Conservation (phyloP, 92 coral and sea anemone genomes). For the Diadumene lineata region DNA sequence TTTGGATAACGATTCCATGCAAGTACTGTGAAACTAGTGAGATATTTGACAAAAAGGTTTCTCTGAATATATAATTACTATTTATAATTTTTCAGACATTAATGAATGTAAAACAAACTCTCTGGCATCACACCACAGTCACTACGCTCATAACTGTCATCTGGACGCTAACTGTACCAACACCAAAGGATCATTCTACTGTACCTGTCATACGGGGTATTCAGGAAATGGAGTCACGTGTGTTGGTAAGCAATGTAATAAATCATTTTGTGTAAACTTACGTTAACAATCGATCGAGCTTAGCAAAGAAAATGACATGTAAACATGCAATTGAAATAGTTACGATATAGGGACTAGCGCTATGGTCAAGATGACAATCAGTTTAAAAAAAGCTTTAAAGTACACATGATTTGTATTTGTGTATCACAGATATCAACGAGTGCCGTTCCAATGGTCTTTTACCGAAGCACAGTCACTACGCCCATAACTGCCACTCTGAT, state of each 20-base stretch:
- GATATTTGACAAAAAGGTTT: too few species aligned
- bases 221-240: constrained; percentile 63
- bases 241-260: constrained; percentile 37
- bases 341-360: too few species aligned
- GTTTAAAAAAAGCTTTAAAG: too few species aligned
- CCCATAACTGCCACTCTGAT: constrained; percentile 51
- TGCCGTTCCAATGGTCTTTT: background rate
- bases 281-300: too few species aligned
- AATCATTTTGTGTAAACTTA: too few species aligned
- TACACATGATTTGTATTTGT: too few species aligned
- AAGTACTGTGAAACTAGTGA: too few species aligned
- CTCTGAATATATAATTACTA: too few species aligned
- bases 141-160: constrained; percentile 64
- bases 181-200: constrained; percentile 53
- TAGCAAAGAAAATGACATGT: too few species aligned
- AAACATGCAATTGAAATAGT: too few species aligned
- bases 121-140: constrained; percentile 48
- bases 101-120: constrained; percentile 50
- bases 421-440: constrained; percentile 3
- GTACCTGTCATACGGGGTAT: constrained; percentile 59
- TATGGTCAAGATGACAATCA: too few species aligned
- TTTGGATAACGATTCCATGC: too few species aligned
- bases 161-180: constrained; percentile 57
- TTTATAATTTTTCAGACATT: constrained; percentile 37
- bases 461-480: background rate